Evolutionary conservation across 1,140 invertebrate genomes (phyloP).

Genomic region (Yoshiicerus persimilis): DNA sequence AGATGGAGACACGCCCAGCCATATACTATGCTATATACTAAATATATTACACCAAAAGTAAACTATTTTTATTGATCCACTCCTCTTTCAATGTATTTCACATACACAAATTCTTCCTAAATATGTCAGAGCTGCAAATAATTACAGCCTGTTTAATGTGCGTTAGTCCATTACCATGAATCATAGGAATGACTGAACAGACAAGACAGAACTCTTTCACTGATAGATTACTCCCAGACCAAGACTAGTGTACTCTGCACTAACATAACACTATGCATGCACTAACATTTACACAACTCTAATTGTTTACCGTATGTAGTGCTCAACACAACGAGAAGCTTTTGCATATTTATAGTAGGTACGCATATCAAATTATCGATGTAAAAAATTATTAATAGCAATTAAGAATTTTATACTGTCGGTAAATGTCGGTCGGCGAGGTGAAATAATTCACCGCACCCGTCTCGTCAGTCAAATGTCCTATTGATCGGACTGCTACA

Average conservation of each 20-base stretch:
- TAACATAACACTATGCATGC: no score
- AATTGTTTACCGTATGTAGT: no score
- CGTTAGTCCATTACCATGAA: not conserved
- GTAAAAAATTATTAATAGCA: no score
- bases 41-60: not conserved
- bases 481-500: not conserved
- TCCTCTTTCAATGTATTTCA: not conserved
- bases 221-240: not conserved
- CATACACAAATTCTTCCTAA: not conserved
- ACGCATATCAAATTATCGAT: no score
- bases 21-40: not conserved
- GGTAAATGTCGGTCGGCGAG: not conserved
- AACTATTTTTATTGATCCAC: not conserved
- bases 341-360: no score
- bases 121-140: not conserved
- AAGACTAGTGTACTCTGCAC: not conserved
- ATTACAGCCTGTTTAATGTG: not conserved
- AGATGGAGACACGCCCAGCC: not conserved
- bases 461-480: not conserved
- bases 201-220: not conserved
- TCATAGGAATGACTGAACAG: not conserved
- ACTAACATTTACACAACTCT: not conserved
- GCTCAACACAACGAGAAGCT: no score
- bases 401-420: not conserved
- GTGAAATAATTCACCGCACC: slow-evolving; percentile 2